These are phyloP conservation scores for Tyto alba DNA, from an alignment of 2,113 vertebrate genomes.

Conservation along the genomic window DNA sequence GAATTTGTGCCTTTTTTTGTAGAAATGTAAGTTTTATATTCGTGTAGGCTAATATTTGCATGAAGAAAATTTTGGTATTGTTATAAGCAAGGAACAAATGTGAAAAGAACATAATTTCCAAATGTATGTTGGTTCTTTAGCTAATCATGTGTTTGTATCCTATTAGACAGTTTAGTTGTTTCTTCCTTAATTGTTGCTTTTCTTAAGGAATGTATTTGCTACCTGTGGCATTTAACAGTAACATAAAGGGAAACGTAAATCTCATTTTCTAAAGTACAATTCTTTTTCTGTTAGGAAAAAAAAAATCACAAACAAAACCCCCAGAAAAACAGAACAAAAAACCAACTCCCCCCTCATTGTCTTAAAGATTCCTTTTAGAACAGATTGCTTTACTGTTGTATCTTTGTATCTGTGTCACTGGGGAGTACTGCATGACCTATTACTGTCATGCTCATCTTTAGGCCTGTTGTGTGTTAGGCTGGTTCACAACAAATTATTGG, in stretches of 20 bases:
- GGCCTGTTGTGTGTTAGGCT: not conserved
- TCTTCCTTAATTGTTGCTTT: not conserved
- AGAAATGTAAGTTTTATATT: not conserved
- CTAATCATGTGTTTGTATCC: not conserved
- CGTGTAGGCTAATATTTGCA: not conserved
- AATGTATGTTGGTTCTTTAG: not conserved
- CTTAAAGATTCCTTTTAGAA: not conserved
- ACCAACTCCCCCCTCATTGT: accelerated
- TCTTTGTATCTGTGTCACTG: not conserved
- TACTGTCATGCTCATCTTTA: not conserved
- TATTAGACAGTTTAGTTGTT: not conserved
- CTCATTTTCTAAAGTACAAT: not conserved
- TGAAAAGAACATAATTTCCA: not conserved
- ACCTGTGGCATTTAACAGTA: not conserved
- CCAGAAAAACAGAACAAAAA: not conserved
- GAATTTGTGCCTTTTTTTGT: not conserved
- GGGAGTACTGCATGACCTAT: not conserved
- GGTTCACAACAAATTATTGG: not conserved
- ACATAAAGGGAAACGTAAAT: not conserved
- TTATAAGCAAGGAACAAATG: not conserved
- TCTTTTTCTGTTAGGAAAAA: not conserved
- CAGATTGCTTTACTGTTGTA: not conserved
- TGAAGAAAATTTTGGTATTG: not conserved
- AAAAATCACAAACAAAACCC: accelerated
- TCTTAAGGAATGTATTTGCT: not conserved